Evolutionary conservation across 92 coral and sea anemone genomes (phyloP).

Genomic region (Micromussa lordhowensis): DNA sequence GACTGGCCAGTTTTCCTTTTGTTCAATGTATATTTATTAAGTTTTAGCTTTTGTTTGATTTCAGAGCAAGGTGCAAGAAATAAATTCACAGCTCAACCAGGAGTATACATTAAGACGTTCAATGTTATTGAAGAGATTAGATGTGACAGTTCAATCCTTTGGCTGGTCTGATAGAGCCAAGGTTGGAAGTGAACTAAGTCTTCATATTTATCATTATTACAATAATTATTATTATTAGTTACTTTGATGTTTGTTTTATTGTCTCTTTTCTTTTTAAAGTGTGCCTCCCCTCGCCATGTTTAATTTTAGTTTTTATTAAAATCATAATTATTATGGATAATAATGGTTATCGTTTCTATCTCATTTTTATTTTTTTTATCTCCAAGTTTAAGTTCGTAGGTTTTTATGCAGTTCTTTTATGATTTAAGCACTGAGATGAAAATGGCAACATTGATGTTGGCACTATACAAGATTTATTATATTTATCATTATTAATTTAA

Average conservation of each 20-base stretch:
- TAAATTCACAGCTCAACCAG: constrained; percentile 81
- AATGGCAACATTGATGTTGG: no score
- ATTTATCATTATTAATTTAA: no score
- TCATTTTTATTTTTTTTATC: no score
- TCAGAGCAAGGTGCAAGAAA: constrained; percentile 84
- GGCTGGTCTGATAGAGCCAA: constrained; percentile 99
- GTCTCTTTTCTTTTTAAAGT: background rate
- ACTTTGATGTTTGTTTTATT: no score
- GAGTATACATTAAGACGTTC: constrained; percentile 91
- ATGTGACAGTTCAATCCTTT: constrained; percentile 96
- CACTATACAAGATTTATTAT: no score
- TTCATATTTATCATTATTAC: no score
- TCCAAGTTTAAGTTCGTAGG: no score
- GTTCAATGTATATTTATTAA: background rate
- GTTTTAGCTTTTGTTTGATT: background rate
- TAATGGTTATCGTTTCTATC: no score
- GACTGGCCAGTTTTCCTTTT: no score
- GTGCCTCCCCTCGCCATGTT: background rate
- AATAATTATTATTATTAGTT: no score
- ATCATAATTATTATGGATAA: background rate
- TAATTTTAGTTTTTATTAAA: background rate
- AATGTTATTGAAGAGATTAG: constrained; percentile 92
- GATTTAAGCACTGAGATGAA: no score
- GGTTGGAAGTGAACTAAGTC: constrained; percentile 37
- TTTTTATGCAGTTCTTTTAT: no score